A percentile compares a stretch with the other conserved stretches of the same genome.
Conservation (phyloP, 2,797 vertebrate genomes). For the Nannoperca australis region DNA sequence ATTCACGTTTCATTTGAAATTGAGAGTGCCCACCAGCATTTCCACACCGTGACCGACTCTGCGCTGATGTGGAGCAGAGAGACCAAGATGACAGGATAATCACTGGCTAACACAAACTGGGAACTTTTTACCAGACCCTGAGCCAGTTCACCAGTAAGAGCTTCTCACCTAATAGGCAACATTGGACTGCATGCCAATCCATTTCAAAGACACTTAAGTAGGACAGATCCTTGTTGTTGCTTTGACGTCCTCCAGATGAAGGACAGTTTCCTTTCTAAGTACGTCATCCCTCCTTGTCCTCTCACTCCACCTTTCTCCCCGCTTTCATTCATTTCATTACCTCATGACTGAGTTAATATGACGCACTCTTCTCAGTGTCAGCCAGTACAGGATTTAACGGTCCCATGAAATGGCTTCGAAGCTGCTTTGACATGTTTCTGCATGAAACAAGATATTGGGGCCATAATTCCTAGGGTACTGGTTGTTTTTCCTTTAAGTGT, state of each 20-base stretch:
- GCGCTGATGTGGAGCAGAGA: not conserved
- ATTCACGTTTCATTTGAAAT: constrained; percentile 8
- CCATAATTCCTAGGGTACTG: not conserved
- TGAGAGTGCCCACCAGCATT: not conserved
- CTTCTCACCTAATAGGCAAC: constrained; percentile 11
- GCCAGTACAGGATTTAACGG: not conserved
- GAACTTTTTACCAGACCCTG: constrained; percentile 4
- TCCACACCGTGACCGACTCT: not conserved
- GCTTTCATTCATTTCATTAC: constrained; percentile 28
- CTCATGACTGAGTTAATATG: not conserved
- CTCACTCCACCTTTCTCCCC: constrained; percentile 3
- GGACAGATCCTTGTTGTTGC: constrained; percentile 39
- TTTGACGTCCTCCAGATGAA: constrained; percentile 50
- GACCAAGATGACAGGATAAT: not conserved
- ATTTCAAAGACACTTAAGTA: constrained; percentile 49
- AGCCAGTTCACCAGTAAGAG: constrained; percentile 20
- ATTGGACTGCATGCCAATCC: constrained; percentile 26
- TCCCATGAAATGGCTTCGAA: not conserved
- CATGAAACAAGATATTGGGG: not conserved
- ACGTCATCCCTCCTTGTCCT: constrained; percentile 22
- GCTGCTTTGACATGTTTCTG: not conserved
- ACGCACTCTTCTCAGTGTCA: not conserved
- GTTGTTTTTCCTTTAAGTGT: not conserved
- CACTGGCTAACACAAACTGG: not conserved
- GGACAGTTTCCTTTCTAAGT: constrained; percentile 31